Evolutionary conservation across 37 sponge, comb jelly and placozoan species (phyloP).

Genomic region (Aplysina aerophoba): DNA sequence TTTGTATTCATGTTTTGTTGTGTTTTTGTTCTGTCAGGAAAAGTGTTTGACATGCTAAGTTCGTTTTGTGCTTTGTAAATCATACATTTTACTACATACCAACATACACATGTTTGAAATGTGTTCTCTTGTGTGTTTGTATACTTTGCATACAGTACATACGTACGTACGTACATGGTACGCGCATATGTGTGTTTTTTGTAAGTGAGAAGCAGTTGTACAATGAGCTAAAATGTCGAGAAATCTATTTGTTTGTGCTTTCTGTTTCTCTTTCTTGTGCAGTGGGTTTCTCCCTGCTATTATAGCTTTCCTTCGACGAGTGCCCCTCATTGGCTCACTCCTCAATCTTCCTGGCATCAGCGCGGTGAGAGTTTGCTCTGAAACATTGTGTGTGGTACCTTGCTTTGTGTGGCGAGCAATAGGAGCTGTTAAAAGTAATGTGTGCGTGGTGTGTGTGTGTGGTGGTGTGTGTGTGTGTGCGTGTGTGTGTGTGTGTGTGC

Average conservation of each 20-base stretch:
- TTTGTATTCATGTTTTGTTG: neutral
- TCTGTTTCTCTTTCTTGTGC: neutral
- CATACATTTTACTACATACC: too few species aligned
- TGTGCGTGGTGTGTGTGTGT: constrained; percentile 11
- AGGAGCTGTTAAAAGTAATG: neutral
- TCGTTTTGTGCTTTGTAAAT: neutral
- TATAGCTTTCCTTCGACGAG: constrained; percentile 79
- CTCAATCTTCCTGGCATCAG: constrained; percentile 89
- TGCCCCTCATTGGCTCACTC: constrained; percentile 86
- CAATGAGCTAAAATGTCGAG: neutral
- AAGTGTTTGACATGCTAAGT: constrained; percentile 15
- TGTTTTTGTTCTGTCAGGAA: constrained; percentile 43
- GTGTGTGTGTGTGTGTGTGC: constrained; percentile 4
- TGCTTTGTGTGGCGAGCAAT: constrained; percentile 34
- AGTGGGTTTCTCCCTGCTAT: constrained; percentile 88
- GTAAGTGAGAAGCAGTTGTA: neutral
- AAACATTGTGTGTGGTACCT: constrained; percentile 48
- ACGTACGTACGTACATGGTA: neutral
- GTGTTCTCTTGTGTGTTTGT: neutral
- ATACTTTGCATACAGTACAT: neutral
- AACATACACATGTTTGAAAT: too few species aligned
- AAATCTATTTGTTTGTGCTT: constrained; percentile 1
- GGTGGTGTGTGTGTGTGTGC: neutral
- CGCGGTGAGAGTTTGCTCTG: constrained; percentile 57
- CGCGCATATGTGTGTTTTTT: neutral